These are phyloP conservation scores for Protodeltote pygarga DNA, from an alignment of 2,888 invertebrate species.

Conservation along the genomic window DNA sequence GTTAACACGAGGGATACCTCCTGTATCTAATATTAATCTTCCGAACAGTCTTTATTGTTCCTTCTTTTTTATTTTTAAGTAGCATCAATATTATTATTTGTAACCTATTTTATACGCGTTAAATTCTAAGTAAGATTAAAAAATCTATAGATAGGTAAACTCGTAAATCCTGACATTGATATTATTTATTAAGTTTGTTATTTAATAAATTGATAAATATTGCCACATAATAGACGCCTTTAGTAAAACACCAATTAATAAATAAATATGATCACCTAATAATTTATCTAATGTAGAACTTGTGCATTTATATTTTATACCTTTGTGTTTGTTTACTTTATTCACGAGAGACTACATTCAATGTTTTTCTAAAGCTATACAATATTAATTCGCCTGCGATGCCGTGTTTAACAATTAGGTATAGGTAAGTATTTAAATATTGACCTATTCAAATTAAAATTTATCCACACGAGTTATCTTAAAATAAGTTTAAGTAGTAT, in stretches of 20 bases:
- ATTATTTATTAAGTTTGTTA: constrained; percentile 16
- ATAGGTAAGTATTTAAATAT: too few species aligned
- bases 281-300: too few species aligned
- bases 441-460: constrained; percentile 29
- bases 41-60: constrained; percentile 17
- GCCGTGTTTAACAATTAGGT: constrained; percentile 6
- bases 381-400: too few species aligned
- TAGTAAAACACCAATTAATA: too few species aligned
- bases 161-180: constrained; percentile 21
- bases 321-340: too few species aligned
- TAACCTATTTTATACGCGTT: constrained; percentile 2
- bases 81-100: constrained; percentile 5
- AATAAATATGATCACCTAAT: too few species aligned
- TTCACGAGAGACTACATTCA: too few species aligned
- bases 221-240: constrained; percentile 5
- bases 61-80: not conserved
- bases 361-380: too few species aligned
- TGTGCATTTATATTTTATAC: too few species aligned
- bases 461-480: not conserved
- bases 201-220: constrained; percentile 6
- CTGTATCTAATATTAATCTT: constrained; percentile 13
- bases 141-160: not conserved
- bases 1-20: constrained; percentile 23
- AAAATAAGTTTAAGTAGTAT: constrained; percentile 8
- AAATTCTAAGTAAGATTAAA: constrained; percentile 11